Conservation (phyloP, 1,140 invertebrate genomes). For the Melipona quadrifasciata region DNA sequence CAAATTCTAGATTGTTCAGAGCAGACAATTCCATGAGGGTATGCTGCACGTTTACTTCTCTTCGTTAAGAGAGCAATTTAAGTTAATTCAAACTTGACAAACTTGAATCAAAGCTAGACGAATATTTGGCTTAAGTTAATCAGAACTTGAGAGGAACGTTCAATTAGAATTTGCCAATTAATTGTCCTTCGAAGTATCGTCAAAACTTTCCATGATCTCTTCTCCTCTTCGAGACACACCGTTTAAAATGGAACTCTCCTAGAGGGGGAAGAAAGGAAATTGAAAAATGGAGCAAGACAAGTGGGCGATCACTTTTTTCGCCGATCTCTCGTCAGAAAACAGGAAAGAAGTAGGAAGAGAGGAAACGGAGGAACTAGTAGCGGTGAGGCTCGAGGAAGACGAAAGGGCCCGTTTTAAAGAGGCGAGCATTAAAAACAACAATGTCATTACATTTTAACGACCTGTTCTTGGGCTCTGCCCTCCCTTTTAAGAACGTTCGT, state of each 20-base stretch:
- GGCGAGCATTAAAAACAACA: conserved; percentile 76
- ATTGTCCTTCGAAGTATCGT: no score
- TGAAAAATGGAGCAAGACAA: conserved; percentile 6
- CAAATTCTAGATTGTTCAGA: no score
- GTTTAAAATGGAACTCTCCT: not conserved
- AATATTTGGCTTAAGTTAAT: no score
- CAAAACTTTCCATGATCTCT: not conserved
- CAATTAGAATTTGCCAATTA: no score
- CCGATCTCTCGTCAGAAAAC: conserved; percentile 23
- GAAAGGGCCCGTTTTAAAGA: conserved; percentile 72
- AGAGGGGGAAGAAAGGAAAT: not conserved
- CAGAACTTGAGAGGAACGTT: no score
- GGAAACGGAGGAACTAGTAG: conserved; percentile 39
- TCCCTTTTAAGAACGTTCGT: conserved; percentile 70
- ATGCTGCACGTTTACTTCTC: no score
- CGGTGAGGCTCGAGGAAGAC: conserved; percentile 59
- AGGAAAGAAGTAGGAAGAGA: conserved; percentile 46
- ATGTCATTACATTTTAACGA: conserved; percentile 78
- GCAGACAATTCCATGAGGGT: no score
- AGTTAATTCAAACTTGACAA: no score
- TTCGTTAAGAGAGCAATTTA: no score
- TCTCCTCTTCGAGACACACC: not conserved
- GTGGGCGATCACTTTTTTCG: conserved; percentile 30
- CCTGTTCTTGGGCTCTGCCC: conserved; percentile 73
- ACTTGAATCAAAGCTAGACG: no score